Conservation (phyloP, 2,113 vertebrate genomes). For the Platysternon megacephalum region DNA sequence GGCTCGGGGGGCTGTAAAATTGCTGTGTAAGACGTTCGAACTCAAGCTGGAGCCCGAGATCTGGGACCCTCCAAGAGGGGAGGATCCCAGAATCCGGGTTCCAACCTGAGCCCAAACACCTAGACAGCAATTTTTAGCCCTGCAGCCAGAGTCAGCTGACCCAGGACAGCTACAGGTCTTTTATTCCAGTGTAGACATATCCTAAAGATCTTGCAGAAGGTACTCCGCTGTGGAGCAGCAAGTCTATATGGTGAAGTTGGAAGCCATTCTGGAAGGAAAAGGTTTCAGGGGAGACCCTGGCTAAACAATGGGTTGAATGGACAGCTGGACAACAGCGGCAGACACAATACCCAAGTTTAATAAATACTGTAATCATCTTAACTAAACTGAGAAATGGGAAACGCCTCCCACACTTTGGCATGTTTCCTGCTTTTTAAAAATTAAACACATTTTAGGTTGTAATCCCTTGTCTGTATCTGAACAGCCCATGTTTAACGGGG, state of each 20-base stretch:
- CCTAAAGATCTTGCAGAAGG: neutral
- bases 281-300: neutral
- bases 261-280: neutral
- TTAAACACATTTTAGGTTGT: neutral
- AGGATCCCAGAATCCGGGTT: neutral
- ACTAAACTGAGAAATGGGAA: neutral
- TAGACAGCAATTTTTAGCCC: neutral
- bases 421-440: neutral
- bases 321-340: neutral
- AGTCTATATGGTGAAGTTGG: neutral
- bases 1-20: neutral
- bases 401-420: neutral
- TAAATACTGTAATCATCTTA: neutral
- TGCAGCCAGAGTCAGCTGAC: neutral
- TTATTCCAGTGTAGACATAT: neutral
- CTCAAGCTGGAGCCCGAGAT: neutral
- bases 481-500: neutral
- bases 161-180: neutral
- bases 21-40: neutral
- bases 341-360: accelerated
- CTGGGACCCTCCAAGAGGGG: neutral
- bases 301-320: neutral
- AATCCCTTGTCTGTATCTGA: no score
- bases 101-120: neutral
- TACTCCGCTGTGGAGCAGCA: neutral